A percentile compares a stretch with the other conserved stretches of the same genome.
These are phyloP conservation scores for Riparia riparia DNA, from an alignment of 2,113 vertebrate species.

Conservation along the genomic window DNA sequence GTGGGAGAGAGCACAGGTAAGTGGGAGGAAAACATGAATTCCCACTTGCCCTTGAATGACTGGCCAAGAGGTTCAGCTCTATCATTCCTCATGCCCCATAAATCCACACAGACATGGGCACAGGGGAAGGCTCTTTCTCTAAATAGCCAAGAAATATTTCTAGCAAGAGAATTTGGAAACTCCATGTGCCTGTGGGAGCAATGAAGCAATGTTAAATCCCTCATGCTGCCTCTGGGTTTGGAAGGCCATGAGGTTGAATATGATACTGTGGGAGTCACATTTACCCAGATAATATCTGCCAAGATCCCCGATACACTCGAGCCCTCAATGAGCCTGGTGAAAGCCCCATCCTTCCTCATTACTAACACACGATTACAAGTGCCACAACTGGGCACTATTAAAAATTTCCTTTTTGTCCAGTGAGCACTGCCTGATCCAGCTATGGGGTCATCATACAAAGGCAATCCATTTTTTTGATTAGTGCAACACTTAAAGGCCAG, in stretches of 20 bases:
- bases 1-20: neutral
- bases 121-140: neutral
- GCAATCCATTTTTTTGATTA: slow-evolving; percentile 43
- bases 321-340: neutral
- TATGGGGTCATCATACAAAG: slow-evolving; percentile 1
- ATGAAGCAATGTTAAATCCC: neutral
- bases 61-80: neutral
- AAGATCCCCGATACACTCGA: neutral
- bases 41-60: neutral
- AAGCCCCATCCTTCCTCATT: slow-evolving; percentile 8
- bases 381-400: neutral
- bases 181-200: neutral
- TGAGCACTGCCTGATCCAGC: neutral
- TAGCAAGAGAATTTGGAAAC: neutral
- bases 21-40: neutral
- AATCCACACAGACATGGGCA: neutral
- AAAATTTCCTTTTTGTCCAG: neutral
- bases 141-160: neutral
- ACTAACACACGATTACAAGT: neutral
- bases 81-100: neutral
- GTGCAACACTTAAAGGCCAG: slow-evolving; percentile 19
- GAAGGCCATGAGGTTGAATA: neutral
- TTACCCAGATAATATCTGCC: neutral
- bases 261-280: neutral
- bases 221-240: neutral